Conservation (phyloP, 1,140 invertebrate species). For the Gryon sp. region DNA sequence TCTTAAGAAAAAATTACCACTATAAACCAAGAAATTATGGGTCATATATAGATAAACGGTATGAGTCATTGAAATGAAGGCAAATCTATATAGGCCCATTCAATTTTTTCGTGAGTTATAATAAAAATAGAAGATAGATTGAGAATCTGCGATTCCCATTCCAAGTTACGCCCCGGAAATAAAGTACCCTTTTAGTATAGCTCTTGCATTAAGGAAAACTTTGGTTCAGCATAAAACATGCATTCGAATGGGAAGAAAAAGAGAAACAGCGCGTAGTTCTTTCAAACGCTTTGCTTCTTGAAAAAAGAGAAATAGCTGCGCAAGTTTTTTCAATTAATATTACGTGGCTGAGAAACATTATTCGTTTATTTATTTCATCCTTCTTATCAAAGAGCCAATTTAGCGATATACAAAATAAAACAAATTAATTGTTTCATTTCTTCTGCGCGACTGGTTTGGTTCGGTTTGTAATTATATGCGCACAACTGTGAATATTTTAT, state of each 20-base stretch:
- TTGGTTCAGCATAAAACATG: slow-evolving; percentile 49
- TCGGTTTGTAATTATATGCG: too few relatives aligned
- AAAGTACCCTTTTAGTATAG: slow-evolving; percentile 62
- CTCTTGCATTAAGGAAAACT: slow-evolving; percentile 53
- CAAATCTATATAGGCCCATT: too few relatives aligned
- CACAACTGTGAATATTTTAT: too few relatives aligned
- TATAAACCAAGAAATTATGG: too few relatives aligned
- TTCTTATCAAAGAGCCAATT: too few relatives aligned
- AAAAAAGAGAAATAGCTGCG: slow-evolving; percentile 8
- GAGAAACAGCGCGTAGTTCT: slow-evolving; percentile 5
- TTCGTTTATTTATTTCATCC: too few relatives aligned
- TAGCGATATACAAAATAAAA: too few relatives aligned
- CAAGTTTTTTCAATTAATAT: slow-evolving; percentile 10
- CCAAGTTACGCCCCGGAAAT: slow-evolving; percentile 52
- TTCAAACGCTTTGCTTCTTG: neutral
- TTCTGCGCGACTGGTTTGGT: too few relatives aligned
- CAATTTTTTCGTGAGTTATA: slow-evolving; percentile 1
- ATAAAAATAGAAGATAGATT: slow-evolving; percentile 52
- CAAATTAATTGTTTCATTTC: too few relatives aligned
- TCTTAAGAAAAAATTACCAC: slow-evolving; percentile 37
- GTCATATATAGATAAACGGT: too few relatives aligned
- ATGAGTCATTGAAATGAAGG: too few relatives aligned
- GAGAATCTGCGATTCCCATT: slow-evolving; percentile 38
- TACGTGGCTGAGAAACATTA: neutral
- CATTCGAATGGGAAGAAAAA: slow-evolving; percentile 30